Conservation (phyloP, 2,113 vertebrate species). For the Tyto alba region DNA sequence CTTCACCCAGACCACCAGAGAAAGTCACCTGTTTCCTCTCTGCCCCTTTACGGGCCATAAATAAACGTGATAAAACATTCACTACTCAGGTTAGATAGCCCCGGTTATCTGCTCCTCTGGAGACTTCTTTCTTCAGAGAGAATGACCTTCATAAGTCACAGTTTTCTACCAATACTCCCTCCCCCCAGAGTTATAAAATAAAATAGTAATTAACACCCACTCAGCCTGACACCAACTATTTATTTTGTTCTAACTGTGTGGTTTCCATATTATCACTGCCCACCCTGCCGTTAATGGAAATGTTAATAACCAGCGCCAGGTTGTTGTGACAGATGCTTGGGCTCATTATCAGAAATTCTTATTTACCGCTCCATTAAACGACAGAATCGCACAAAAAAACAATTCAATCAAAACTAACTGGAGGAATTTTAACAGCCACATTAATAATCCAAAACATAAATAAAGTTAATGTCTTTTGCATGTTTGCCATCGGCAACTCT, state of each 20-base stretch:
- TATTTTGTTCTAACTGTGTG: slow-evolving; percentile 79
- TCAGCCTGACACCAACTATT: slow-evolving; percentile 78
- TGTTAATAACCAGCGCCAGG: slow-evolving; percentile 84
- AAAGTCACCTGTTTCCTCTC: not conserved
- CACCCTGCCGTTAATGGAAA: slow-evolving; percentile 82
- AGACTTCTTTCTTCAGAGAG: not conserved
- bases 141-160: slow-evolving; percentile 63
- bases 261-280: slow-evolving; percentile 73
- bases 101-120: not conserved
- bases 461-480: slow-evolving; percentile 74
- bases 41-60: not conserved
- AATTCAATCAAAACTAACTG: slow-evolving; percentile 82
- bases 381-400: slow-evolving; percentile 76
- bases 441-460: slow-evolving; percentile 81
- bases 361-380: slow-evolving; percentile 91
- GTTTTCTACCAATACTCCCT: slow-evolving; percentile 20
- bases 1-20: not conserved
- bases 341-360: slow-evolving; percentile 87
- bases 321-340: slow-evolving; percentile 83
- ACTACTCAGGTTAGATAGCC: not conserved
- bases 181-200: slow-evolving; percentile 52
- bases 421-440: slow-evolving; percentile 78
- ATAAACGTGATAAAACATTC: not conserved
- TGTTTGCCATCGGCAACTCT: slow-evolving; percentile 68
- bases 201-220: slow-evolving; percentile 79